These are phyloP conservation scores for Maniola jurtina DNA, from an alignment of 1,140 invertebrate genomes.

Conservation along the genomic window DNA sequence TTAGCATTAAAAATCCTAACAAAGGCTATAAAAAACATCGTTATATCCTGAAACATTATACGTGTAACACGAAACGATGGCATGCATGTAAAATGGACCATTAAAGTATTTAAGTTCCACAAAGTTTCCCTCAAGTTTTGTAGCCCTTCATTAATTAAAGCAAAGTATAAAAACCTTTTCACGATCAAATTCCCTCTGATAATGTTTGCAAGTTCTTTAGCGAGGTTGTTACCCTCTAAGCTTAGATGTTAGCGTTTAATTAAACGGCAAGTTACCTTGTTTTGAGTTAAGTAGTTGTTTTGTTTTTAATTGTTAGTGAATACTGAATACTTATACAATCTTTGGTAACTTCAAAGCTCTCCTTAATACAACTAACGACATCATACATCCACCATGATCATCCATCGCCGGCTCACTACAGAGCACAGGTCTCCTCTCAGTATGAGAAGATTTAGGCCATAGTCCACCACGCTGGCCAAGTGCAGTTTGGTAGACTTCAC, in stretches of 20 bases:
- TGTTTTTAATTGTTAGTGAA: background rate
- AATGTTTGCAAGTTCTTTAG: slow-evolving; percentile 8
- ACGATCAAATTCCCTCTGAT: slow-evolving; percentile 1
- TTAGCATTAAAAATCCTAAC: background rate
- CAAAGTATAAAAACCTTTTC: slow-evolving; percentile 1
- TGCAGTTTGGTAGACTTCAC: too few species aligned
- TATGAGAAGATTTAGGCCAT: too few species aligned
- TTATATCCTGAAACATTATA: background rate
- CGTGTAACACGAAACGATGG: background rate
- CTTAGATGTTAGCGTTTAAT: slow-evolving; percentile 1
- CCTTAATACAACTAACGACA: too few species aligned
- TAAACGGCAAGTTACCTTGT: background rate
- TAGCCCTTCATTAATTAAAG: background rate
- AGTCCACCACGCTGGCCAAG: too few species aligned
- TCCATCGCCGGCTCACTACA: too few species aligned
- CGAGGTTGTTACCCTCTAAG: background rate
- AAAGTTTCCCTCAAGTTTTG: background rate
- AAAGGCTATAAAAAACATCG: background rate
- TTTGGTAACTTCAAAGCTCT: too few species aligned
- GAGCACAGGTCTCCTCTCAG: too few species aligned
- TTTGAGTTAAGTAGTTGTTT: background rate
- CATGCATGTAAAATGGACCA: background rate
- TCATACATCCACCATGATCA: too few species aligned
- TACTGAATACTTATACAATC: background rate
- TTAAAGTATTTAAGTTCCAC: slow-evolving; percentile 1